Percentiles rank a stretch among this genome's conserved stretches.
Evolutionary conservation across 2,797 vertebrate genomes (phyloP).

Genomic region (Melanotaenia parkinsoni): DNA sequence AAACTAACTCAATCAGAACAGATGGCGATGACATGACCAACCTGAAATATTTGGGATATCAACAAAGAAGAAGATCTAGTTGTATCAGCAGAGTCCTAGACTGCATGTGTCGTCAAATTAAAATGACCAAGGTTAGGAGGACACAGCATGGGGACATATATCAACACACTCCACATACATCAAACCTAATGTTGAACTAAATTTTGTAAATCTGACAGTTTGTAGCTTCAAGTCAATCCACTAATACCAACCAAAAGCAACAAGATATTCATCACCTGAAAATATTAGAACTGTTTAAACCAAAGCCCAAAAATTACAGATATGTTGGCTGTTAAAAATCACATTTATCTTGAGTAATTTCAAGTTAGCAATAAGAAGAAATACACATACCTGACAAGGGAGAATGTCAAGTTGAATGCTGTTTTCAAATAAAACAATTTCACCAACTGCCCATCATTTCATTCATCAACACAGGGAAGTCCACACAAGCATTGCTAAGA

Average conservation of each 20-base stretch:
- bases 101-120: neutral
- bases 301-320: neutral
- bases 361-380: neutral
- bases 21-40: neutral
- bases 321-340: neutral
- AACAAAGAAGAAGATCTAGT: neutral
- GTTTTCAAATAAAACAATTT: slow-evolving; percentile 10
- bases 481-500: slow-evolving; percentile 22
- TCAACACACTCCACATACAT: no score
- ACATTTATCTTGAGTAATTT: neutral
- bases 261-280: neutral
- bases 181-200: no score
- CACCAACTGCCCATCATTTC: slow-evolving; percentile 20
- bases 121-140: no score
- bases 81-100: neutral
- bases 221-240: no score
- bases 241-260: no score
- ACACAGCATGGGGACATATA: neutral
- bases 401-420: neutral
- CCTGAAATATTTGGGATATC: neutral
- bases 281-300: neutral
- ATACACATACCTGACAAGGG: slow-evolving; percentile 21
- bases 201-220: no score
- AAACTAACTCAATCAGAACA: no score
- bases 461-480: slow-evolving; percentile 16